A percentile compares a stretch with the other conserved stretches of the same genome.
Conservation (phyloP, 2,113 vertebrate species). For the Malurus cyaneus region DNA sequence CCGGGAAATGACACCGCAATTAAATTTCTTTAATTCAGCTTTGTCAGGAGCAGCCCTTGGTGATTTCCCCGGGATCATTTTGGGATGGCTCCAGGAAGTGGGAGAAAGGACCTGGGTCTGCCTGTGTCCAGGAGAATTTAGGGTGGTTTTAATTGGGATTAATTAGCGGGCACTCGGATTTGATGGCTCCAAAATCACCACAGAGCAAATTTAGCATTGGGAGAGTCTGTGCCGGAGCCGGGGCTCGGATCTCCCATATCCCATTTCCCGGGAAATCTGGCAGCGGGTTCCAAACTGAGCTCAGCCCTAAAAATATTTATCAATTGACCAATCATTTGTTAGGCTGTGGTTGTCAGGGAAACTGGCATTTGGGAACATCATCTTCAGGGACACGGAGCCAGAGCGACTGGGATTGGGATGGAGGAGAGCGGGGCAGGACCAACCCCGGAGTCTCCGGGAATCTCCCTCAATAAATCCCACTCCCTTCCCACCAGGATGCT, state of each 20-base stretch:
- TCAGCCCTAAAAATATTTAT: slow-evolving; percentile 42
- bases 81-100: neutral
- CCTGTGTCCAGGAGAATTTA: fast-evolving
- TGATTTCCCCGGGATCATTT: neutral
- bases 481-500: fast-evolving
- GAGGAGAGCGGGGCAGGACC: neutral
- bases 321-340: neutral
- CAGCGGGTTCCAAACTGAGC: neutral
- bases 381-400: neutral
- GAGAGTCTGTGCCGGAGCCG: neutral
- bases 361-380: slow-evolving; percentile 5
- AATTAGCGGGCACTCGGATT: neutral
- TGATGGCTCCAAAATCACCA: neutral
- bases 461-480: fast-evolving
- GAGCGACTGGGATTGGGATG: neutral
- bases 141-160: neutral
- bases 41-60: neutral
- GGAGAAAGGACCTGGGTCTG: neutral
- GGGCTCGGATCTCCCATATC: neutral
- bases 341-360: slow-evolving; percentile 17
- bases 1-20: neutral
- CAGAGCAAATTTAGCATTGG: neutral
- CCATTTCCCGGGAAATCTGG: neutral
- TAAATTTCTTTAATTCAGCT: neutral
- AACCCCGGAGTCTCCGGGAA: fast-evolving